These are phyloP conservation scores for Punctoribates punctum DNA, from an alignment of 2,888 invertebrate genomes.

Conservation along the genomic window DNA sequence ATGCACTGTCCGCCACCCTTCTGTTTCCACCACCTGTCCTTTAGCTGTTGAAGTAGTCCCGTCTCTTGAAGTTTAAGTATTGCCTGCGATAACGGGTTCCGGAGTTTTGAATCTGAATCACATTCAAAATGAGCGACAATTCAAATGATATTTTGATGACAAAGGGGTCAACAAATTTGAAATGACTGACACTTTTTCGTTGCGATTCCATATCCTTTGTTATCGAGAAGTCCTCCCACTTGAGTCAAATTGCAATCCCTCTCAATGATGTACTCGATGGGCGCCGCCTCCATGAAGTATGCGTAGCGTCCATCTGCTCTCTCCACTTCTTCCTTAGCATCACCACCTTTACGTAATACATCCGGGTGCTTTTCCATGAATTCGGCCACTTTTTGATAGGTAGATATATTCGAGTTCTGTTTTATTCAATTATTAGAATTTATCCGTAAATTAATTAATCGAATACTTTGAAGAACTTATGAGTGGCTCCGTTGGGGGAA, in stretches of 20 bases:
- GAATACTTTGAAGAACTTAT: conserved; percentile 85
- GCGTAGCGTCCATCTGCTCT: conserved; percentile 55
- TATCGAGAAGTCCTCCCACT: conserved; percentile 58
- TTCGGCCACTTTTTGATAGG: conserved; percentile 57
- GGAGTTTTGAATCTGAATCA: not conserved
- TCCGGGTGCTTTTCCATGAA: conserved; percentile 53
- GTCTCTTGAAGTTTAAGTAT: conserved; percentile 41
- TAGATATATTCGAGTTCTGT: conserved; percentile 54
- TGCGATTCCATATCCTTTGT: conserved; percentile 92
- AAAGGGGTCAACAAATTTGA: no score
- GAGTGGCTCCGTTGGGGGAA: conserved; percentile 82
- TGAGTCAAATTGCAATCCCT: conserved; percentile 58
- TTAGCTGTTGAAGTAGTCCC: conserved; percentile 33
- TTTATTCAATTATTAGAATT: not conserved
- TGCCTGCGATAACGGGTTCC: conserved; percentile 17
- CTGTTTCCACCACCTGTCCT: conserved; percentile 44
- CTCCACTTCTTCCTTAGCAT: conserved; percentile 62
- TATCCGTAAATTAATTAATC: not conserved
- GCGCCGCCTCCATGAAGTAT: conserved; percentile 58
- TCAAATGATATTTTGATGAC: not conserved
- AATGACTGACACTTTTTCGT: conserved; percentile 56
- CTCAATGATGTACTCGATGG: conserved; percentile 57
- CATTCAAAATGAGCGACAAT: not conserved
- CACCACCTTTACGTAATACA: conserved; percentile 58
- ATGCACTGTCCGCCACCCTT: conserved; percentile 34